Conservation (phyloP, 1,140 invertebrate genomes). For the Heliconius melpomene region DNA sequence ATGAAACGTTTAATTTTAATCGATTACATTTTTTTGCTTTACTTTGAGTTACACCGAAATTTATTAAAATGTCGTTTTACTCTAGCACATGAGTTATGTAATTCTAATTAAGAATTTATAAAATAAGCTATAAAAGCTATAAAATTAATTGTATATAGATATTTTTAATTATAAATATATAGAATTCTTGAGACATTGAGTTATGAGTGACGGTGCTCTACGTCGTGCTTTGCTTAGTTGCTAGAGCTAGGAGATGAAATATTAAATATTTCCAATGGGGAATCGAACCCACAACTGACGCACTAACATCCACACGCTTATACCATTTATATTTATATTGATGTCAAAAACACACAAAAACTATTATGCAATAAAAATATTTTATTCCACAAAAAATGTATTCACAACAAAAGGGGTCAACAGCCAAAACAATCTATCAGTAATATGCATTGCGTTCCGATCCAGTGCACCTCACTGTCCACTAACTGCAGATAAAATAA, state of each 20-base stretch:
- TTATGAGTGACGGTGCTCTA: neutral
- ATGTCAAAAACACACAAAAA: neutral
- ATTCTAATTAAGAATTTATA: neutral
- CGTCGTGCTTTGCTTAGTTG: neutral
- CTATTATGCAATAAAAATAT: neutral
- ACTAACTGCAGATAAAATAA: conserved; percentile 5
- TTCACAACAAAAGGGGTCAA: conserved; percentile 8
- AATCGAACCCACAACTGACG: neutral
- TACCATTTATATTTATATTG: neutral
- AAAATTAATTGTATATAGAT: no score
- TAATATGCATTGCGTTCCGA: conserved; percentile 30
- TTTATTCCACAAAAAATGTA: neutral
- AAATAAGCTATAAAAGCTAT: no score
- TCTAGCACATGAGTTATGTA: neutral
- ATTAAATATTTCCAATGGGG: neutral
- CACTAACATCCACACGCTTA: neutral
- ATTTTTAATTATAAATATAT: neutral
- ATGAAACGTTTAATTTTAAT: neutral
- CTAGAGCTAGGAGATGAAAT: neutral
- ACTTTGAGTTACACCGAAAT: neutral
- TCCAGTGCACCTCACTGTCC: conserved; percentile 14
- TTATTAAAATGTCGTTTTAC: neutral
- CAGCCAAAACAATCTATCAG: conserved; percentile 29
- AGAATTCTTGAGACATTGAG: neutral
- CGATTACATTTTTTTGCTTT: neutral